These are phyloP conservation scores for Lasiurus cinereus DNA, from an alignment of 2,113 vertebrate genomes.

Conservation along the genomic window DNA sequence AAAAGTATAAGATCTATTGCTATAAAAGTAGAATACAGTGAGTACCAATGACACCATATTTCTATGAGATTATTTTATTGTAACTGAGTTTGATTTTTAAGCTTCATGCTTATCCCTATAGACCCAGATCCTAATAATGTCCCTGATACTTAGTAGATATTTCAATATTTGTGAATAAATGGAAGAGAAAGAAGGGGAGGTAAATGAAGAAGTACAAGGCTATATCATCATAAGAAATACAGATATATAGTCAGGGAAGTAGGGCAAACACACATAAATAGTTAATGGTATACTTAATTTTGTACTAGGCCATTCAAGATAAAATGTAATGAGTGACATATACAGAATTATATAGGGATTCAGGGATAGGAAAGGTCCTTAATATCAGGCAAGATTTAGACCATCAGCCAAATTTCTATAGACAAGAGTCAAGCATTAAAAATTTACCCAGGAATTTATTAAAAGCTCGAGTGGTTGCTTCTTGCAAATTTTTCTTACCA, in stretches of 20 bases:
- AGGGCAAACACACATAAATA: background rate
- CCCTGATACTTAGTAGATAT: background rate
- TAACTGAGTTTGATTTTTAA: background rate
- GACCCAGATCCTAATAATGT: background rate
- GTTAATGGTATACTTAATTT: background rate
- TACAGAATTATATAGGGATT: background rate
- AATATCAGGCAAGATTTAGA: background rate
- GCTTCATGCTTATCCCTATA: accelerated
- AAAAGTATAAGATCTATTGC: background rate
- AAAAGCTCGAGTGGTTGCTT: slow-evolving; percentile 44
- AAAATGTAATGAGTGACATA: background rate
- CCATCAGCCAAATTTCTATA: background rate
- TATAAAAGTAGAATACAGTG: background rate
- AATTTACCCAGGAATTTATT: slow-evolving; percentile 53
- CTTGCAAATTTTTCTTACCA: slow-evolving; percentile 45
- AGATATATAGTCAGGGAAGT: background rate
- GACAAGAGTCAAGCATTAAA: slow-evolving; percentile 8
- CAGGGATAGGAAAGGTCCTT: background rate
- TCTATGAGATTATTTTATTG: slow-evolving; percentile 6
- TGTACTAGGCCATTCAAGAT: background rate
- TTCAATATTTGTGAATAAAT: slow-evolving; percentile 11
- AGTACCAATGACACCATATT: background rate
- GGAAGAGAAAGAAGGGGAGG: background rate
- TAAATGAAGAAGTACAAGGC: background rate
- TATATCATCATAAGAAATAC: background rate